Percentiles rank a stretch among this genome's conserved stretches.
Evolutionary conservation across 2,888 invertebrate genomes (phyloP).

Genomic region (Scrobipalpa costella): DNA sequence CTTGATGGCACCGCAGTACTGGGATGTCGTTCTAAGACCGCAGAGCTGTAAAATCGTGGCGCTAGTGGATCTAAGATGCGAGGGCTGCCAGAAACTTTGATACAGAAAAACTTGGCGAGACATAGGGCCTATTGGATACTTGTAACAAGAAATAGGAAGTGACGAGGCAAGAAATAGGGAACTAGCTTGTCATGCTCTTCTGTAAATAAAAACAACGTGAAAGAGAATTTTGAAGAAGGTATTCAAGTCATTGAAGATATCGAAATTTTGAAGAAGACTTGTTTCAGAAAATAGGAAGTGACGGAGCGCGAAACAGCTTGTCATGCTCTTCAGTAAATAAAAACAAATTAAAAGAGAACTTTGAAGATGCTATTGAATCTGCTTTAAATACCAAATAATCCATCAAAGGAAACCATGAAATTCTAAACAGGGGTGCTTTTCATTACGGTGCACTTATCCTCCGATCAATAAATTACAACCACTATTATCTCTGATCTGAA

Average conservation of each 20-base stretch:
- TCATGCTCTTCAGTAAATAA: too few relatives aligned
- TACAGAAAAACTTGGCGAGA: slow-evolving; percentile 11
- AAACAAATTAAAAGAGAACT: too few relatives aligned
- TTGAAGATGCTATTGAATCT: too few relatives aligned
- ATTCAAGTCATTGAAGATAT: too few relatives aligned
- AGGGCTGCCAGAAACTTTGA: slow-evolving; percentile 15
- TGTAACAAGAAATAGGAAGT: neutral
- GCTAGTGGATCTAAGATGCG: neutral
- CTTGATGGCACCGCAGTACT: slow-evolving; percentile 8
- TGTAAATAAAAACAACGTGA: neutral
- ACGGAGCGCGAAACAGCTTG: too few relatives aligned
- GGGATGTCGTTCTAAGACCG: neutral
- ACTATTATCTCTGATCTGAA: slow-evolving; percentile 19
- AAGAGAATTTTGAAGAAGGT: neutral
- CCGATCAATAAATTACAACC: slow-evolving; percentile 18
- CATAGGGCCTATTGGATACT: neutral
- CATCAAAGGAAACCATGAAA: neutral
- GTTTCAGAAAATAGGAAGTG: too few relatives aligned
- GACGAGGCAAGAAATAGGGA: neutral
- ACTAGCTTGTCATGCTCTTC: neutral
- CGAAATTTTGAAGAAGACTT: too few relatives aligned
- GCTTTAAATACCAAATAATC: neutral
- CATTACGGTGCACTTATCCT: neutral
- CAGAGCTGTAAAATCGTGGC: slow-evolving; percentile 17
- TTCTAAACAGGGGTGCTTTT: neutral